A percentile compares a stretch with the other conserved stretches of the same genome.
phyloP scores from a whole-genome alignment of 2,113 vertebrate genomes.

The Paradoxurus hermaphroditus region DNA sequence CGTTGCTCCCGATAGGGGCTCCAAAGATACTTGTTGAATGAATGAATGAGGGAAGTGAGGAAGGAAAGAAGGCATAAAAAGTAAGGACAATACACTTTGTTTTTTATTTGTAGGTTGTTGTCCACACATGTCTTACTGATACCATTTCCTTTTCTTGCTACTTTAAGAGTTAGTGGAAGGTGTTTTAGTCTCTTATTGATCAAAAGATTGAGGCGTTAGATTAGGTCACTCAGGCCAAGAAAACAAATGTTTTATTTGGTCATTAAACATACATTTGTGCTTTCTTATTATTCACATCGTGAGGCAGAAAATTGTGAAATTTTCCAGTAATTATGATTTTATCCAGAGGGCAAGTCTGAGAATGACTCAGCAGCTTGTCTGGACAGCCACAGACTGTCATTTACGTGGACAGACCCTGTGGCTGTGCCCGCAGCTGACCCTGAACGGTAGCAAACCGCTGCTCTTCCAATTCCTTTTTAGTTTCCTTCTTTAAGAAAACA shows the following conservation, averaged over 20 bases:
- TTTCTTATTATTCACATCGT: conserved; percentile 52
- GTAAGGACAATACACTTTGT: not conserved
- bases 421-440: not conserved
- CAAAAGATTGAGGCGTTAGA: conserved; percentile 46
- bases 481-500: conserved; percentile 23
- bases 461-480: conserved; percentile 13
- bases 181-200: conserved; percentile 49
- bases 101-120: not conserved
- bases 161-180: conserved; percentile 1
- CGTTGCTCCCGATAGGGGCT: not conserved
- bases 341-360: not conserved
- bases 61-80: not conserved
- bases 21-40: not conserved
- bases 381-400: conserved; percentile 30
- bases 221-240: conserved; percentile 29
- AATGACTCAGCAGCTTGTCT: conserved; percentile 56
- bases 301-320: conserved; percentile 51
- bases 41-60: not conserved
- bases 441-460: not conserved
- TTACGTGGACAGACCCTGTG: not conserved
- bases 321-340: conserved; percentile 57
- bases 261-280: conserved; percentile 18
- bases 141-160: conserved; percentile 32
- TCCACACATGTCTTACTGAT: not conserved
- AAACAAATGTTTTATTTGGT: conserved; percentile 59